Evolutionary conservation across 2,888 invertebrate genomes (phyloP).

Genomic region (Zaprionus obscuricornis): DNA sequence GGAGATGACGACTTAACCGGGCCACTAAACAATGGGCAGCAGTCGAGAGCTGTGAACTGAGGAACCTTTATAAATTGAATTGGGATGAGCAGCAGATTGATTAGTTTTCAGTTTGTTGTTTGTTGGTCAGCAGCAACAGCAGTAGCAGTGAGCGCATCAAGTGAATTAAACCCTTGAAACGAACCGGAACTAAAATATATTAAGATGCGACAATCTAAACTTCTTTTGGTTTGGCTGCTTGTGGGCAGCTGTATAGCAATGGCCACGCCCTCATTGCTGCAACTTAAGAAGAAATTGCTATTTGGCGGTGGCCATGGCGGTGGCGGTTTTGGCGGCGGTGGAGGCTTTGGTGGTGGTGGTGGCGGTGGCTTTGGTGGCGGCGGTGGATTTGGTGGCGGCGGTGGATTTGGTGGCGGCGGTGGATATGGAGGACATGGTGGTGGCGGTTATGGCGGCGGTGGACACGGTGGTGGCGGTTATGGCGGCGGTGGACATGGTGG

Average conservation of each 20-base stretch:
- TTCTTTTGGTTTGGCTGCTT: conserved; percentile 39
- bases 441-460: conserved; percentile 26
- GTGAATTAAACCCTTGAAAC: neutral
- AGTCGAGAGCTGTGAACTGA: conserved; percentile 22
- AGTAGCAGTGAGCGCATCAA: neutral
- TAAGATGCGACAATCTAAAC: conserved; percentile 31
- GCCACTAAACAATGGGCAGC: conserved; percentile 44
- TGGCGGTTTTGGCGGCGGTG: conserved; percentile 7
- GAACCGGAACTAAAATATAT: conserved; percentile 13
- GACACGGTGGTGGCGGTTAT: conserved; percentile 29
- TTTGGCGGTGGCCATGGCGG: conserved; percentile 26
- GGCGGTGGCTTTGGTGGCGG: conserved; percentile 39
- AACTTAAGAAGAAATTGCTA: conserved; percentile 58
- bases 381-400: conserved; percentile 21
- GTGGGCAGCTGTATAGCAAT: conserved; percentile 46
- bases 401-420: conserved; percentile 18
- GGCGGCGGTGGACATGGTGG: conserved; percentile 36
- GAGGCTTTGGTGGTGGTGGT: conserved; percentile 22
- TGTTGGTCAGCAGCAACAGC: conserved; percentile 34
- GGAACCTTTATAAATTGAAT: conserved; percentile 53
- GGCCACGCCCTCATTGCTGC: conserved; percentile 50
- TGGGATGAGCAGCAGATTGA: conserved; percentile 14
- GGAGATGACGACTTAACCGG: conserved; percentile 34
- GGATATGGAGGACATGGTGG: conserved; percentile 24
- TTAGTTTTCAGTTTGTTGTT: too few relatives aligned